Conservation (phyloP, 2,113 vertebrate species). For the Bos indicus region DNA sequence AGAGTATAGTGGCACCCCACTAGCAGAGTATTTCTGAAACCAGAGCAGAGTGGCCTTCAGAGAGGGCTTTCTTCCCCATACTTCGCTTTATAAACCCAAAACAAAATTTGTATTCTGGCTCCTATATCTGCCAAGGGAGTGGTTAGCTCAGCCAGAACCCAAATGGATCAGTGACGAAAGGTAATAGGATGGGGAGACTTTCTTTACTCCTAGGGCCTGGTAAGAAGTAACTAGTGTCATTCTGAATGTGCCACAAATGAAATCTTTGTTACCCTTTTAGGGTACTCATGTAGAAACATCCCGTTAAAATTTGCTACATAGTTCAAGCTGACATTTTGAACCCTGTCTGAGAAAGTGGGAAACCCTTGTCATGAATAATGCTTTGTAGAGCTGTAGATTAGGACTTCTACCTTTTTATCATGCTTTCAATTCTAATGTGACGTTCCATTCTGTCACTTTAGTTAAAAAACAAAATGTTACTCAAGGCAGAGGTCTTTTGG, state of each 20-base stretch:
- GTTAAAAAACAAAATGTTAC: slow-evolving; percentile 23
- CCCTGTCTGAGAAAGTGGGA: slow-evolving; percentile 2
- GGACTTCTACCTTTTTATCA: slow-evolving; percentile 42
- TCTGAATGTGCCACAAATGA: neutral
- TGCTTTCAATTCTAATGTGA: slow-evolving; percentile 36
- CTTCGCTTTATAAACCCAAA: slow-evolving; percentile 44
- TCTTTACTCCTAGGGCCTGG: neutral
- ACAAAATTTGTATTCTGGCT: slow-evolving; percentile 11
- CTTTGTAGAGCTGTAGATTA: slow-evolving; percentile 13
- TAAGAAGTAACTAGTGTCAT: neutral
- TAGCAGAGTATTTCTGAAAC: neutral
- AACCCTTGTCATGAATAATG: slow-evolving; percentile 35
- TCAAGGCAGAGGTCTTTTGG: slow-evolving; percentile 52
- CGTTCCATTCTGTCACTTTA: slow-evolving; percentile 35
- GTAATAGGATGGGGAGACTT: neutral
- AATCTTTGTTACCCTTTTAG: neutral
- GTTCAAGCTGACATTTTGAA: slow-evolving; percentile 56
- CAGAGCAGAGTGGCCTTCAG: neutral
- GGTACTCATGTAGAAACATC: slow-evolving; percentile 12
- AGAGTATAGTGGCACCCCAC: neutral
- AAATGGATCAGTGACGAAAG: neutral
- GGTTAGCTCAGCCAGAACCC: neutral
- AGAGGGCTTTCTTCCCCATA: neutral
- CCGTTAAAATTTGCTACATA: slow-evolving; percentile 32
- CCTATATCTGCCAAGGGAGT: neutral